Percentiles rank a stretch among this genome's conserved stretches.
Conservation (phyloP, 2,888 invertebrate species). For the Petrolisthes manimaculis region DNA sequence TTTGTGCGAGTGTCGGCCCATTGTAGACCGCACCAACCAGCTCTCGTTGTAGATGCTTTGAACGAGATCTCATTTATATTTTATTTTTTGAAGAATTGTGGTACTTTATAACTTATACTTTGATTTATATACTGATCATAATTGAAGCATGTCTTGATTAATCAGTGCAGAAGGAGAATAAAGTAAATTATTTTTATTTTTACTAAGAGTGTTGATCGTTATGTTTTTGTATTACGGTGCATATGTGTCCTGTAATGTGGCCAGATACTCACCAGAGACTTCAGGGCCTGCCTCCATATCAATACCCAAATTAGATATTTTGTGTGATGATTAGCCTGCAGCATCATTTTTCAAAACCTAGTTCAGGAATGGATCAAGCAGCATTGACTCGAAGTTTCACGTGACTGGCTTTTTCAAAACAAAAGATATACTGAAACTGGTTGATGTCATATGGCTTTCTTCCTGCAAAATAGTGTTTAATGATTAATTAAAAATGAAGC, state of each 20-base stretch:
- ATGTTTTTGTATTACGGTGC: not conserved
- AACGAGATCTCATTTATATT: not conserved
- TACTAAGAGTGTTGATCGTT: not conserved
- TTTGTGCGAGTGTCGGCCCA: constrained; percentile 42
- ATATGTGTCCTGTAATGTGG: constrained; percentile 2
- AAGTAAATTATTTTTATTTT: not conserved
- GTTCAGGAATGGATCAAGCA: constrained; percentile 47
- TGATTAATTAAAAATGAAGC: constrained; percentile 51
- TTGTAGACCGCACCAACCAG: not conserved
- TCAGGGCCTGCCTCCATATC: constrained; percentile 47
- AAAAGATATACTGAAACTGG: constrained; percentile 42
- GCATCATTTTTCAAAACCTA: constrained; percentile 61
- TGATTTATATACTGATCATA: not conserved
- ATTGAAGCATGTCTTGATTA: not conserved
- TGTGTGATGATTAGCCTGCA: constrained; percentile 61
- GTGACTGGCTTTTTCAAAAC: constrained; percentile 28
- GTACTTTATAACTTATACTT: not conserved
- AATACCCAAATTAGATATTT: constrained; percentile 62
- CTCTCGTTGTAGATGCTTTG: not conserved
- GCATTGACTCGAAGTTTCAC: constrained; percentile 38
- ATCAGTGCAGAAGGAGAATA: not conserved
- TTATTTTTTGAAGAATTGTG: not conserved
- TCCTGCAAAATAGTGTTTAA: constrained; percentile 53
- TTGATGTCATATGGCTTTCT: constrained; percentile 58
- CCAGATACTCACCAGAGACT: constrained; percentile 36